Base-by-base conservation (phyloP, 1,140 invertebrate genomes). In the Dinoponera quadriceps region DNA sequence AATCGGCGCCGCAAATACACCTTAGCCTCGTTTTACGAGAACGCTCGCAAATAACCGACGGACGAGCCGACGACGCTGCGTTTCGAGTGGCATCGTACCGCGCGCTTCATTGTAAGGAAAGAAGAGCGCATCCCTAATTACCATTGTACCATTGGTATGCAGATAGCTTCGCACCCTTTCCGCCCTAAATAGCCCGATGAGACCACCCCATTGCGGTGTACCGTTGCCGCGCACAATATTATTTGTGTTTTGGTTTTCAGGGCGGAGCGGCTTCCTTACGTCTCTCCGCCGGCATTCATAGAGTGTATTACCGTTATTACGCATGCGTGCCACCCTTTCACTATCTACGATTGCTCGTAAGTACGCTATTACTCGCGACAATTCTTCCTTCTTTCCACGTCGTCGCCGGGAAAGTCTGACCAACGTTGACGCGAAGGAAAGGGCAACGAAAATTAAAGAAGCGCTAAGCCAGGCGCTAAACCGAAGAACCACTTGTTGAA, bases 401-500 rank as follows among this genome's bases (percentile, higher is more conserved):
- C n/a, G n/a, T n/a, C n/a, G n/a, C n/a, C 74, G 20, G 27, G 18
- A 62, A 48, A 54, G 1, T 29, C 7, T 16, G 25, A 22, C 48
- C 16, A 14, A 20, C 20, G 22, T 7, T 54, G 3, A 38, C 29
- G 38, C 65, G 65, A 80, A 80, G 65, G 44, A 80, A 60, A 80
- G 82, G 86, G 81, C 83, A 89, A 87, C 89, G 90, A 91, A 93
- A 94, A 94, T 94, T 93, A 94, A 93, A 91, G 92, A 93, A 93
- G 93, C 93, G 92, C 92, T 94, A 94, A 94, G 92, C 92, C 90
- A 87, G 89, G 90, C 90, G 93, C 92, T 93, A 93, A 94, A 93
- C 92, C 92, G 93, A 93, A 93, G 93, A 94, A 94, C 93, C 93
- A 94, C 93, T 94, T 94, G 93, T 94, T 94, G 93, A 94, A 86